Evolutionary conservation across 2,797 vertebrate genomes (phyloP).

Genomic region (Etheostoma nigrum): DNA sequence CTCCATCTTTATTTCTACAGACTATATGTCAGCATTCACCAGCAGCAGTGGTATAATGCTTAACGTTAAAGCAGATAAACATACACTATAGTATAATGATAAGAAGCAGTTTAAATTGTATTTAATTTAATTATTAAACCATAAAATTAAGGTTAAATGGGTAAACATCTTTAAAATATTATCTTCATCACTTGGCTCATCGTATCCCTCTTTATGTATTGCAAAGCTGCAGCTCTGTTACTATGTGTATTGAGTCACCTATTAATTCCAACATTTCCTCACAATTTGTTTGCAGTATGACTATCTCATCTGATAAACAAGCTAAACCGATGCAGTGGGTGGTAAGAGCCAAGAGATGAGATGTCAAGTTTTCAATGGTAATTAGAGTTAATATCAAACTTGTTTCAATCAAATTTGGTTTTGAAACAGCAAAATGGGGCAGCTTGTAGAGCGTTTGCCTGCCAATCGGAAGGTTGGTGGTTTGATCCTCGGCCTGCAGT

Average conservation of each 20-base stretch:
- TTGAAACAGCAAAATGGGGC: slow-evolving; percentile 6
- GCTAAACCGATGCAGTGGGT: slow-evolving; percentile 10
- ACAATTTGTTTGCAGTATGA: slow-evolving; percentile 9
- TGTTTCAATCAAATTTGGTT: too few species aligned
- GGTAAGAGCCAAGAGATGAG: slow-evolving; percentile 17
- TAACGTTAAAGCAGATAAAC: neutral
- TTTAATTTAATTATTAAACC: too few species aligned
- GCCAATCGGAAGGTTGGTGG: too few species aligned
- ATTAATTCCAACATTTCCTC: slow-evolving; percentile 11
- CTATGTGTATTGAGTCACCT: neutral
- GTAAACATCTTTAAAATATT: neutral
- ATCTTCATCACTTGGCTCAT: neutral
- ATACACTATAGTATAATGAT: neutral
- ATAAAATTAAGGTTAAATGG: too few species aligned
- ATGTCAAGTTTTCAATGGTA: slow-evolving; percentile 27
- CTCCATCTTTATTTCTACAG: neutral
- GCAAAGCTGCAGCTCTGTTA: neutral
- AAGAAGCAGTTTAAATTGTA: neutral
- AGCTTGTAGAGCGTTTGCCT: too few species aligned
- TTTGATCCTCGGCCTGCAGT: too few species aligned
- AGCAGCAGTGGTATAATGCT: neutral
- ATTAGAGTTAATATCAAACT: slow-evolving; percentile 31
- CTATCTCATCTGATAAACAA: slow-evolving; percentile 23
- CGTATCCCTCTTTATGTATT: neutral
- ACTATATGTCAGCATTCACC: slow-evolving; percentile 6